These are phyloP conservation scores for Gambusia holbrooki DNA, from an alignment of 2,113 vertebrate species.

Conservation along the genomic window DNA sequence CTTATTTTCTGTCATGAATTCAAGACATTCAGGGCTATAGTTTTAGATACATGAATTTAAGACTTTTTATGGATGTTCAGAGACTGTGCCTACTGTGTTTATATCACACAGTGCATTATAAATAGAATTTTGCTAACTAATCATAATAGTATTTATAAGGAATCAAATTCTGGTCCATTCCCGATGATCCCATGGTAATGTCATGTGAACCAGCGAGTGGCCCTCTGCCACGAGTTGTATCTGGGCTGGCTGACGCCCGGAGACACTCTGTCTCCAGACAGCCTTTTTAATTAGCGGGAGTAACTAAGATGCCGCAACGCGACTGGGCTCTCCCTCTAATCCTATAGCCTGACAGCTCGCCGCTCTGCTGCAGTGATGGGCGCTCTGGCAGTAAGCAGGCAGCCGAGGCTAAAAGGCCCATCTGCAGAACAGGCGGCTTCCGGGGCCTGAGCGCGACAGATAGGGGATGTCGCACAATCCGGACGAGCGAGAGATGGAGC, in stretches of 20 bases:
- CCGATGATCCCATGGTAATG: not conserved
- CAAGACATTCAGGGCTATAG: no score
- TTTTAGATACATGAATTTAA: no score
- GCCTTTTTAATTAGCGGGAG: conserved; percentile 70
- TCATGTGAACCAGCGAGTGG: conserved; percentile 34
- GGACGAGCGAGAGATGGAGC: conserved; percentile 30
- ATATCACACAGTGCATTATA: not conserved
- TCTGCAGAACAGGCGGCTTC: conserved; percentile 52
- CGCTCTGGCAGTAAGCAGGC: conserved; percentile 32
- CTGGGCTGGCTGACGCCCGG: conserved; percentile 56
- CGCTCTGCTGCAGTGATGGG: conserved; percentile 36
- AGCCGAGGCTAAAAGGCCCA: conserved; percentile 49
- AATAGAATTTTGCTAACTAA: not conserved
- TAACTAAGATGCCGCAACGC: conserved; percentile 54
- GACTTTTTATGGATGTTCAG: no score
- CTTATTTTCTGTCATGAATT: no score
- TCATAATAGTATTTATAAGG: not conserved
- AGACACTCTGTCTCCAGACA: conserved; percentile 56
- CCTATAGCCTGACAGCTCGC: conserved; percentile 47
- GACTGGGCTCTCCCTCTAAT: conserved; percentile 39
- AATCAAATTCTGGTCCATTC: not conserved
- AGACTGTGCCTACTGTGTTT: no score
- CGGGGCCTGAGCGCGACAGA: conserved; percentile 44
- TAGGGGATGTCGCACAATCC: conserved; percentile 28
- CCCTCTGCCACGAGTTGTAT: conserved; percentile 21